A percentile compares a stretch with the other conserved stretches of the same genome.
These are phyloP conservation scores for Cliona cf. orientalis DNA, from an alignment of 37 sponge, comb jelly and placozoan species.

Conservation along the genomic window DNA sequence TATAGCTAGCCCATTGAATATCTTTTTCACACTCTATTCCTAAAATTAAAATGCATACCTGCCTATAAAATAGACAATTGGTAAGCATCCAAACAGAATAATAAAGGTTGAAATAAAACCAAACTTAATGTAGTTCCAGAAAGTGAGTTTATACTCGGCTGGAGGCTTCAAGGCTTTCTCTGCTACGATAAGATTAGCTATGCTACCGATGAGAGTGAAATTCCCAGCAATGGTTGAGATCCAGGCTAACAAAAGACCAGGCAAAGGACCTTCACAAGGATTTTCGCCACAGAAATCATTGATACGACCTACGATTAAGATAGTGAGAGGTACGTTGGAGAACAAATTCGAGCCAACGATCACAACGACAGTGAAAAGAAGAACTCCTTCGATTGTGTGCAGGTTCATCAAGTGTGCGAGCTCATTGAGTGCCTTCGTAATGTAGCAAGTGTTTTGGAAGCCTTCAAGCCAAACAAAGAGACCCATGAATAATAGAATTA, in stretches of 20 bases:
- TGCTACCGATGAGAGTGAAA: conserved; percentile 84
- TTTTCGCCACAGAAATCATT: conserved; percentile 46
- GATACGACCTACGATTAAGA: conserved; percentile 63
- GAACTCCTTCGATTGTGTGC: conserved; percentile 47
- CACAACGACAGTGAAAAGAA: conserved; percentile 71
- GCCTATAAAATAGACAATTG: conserved; percentile 70
- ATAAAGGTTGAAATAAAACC: conserved; percentile 73
- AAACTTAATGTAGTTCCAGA: conserved; percentile 77
- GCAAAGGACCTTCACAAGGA: conserved; percentile 8
- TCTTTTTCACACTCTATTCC: too few species aligned
- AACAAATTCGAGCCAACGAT: conserved; percentile 76
- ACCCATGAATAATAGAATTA: conserved; percentile 83
- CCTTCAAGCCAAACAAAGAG: conserved; percentile 85
- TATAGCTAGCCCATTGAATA: too few species aligned
- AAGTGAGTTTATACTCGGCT: conserved; percentile 54
- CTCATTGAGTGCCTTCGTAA: conserved; percentile 34
- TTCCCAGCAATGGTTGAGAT: conserved; percentile 81
- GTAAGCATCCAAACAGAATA: conserved; percentile 55
- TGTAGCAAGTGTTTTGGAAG: conserved; percentile 72
- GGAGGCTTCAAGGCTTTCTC: conserved; percentile 69
- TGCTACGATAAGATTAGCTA: conserved; percentile 89
- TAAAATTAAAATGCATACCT: background rate
- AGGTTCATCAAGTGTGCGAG: conserved; percentile 51
- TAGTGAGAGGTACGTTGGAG: conserved; percentile 84
- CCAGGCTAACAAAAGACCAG: conserved; percentile 80